These are phyloP conservation scores for Globodera ellingtonae DNA, from an alignment of 1,140 invertebrate genomes.

Conservation along the genomic window DNA sequence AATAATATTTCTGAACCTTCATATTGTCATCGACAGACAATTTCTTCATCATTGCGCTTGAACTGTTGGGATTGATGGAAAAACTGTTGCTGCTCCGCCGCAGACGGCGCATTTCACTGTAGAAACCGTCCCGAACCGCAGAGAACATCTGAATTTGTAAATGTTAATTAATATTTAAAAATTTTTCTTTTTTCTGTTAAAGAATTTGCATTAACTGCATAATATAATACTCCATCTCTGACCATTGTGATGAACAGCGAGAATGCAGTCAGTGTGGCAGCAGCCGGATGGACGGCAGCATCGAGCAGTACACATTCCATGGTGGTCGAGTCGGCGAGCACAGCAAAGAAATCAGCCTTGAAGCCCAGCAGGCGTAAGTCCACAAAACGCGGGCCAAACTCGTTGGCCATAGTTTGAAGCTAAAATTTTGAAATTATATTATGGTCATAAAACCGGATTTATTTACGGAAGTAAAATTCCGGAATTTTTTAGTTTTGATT, in stretches of 20 bases:
- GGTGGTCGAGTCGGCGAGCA: constrained; percentile 60
- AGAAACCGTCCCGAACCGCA: constrained; percentile 62
- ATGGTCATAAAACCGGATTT: not conserved
- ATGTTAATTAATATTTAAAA: constrained; percentile 27
- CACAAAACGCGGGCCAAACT: constrained; percentile 56
- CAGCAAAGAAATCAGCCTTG: constrained; percentile 62
- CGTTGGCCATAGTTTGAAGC: constrained; percentile 51
- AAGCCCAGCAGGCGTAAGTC: constrained; percentile 48
- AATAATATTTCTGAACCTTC: not conserved
- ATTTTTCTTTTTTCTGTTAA: not conserved
- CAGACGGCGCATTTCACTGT: constrained; percentile 57
- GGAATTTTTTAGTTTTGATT: too few relatives aligned
- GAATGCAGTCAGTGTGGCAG: constrained; percentile 57
- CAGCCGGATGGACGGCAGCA: constrained; percentile 59
- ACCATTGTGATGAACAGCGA: constrained; percentile 63
- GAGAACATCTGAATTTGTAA: constrained; percentile 56
- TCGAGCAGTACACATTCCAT: constrained; percentile 57
- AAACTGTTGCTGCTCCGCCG: constrained; percentile 56
- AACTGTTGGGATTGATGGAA: constrained; percentile 49
- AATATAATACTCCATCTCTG: not conserved
- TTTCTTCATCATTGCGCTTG: constrained; percentile 18
- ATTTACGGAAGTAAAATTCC: too few relatives aligned
- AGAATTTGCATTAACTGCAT: too few relatives aligned
- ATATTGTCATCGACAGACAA: constrained; percentile 23
- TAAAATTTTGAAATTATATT: constrained; percentile 34